Percentiles rank a stretch among this genome's conserved stretches.
These are phyloP conservation scores for Odontocerum albicorne DNA, from an alignment of 2,888 invertebrate species.

Conservation along the genomic window DNA sequence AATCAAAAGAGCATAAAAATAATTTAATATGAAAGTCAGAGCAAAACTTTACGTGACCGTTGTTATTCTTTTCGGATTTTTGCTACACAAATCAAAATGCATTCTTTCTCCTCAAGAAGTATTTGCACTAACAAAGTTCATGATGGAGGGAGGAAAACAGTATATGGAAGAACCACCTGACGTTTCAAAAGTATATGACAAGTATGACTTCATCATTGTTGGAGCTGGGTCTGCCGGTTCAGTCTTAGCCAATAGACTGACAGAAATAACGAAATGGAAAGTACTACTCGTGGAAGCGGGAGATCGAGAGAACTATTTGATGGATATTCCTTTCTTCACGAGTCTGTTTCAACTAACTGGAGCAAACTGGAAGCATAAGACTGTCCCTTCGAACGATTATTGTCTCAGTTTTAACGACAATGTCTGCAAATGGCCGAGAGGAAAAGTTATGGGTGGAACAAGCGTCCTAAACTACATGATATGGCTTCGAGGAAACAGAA, in stretches of 20 bases:
- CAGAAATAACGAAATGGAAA: slow-evolving; percentile 60
- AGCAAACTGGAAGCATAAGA: slow-evolving; percentile 80
- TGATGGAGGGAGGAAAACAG: slow-evolving; percentile 4
- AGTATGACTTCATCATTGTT: slow-evolving; percentile 64
- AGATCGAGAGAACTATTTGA: slow-evolving; percentile 62
- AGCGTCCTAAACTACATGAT: slow-evolving; percentile 81
- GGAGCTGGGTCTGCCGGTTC: slow-evolving; percentile 68
- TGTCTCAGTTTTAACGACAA: slow-evolving; percentile 74
- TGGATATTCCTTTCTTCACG: slow-evolving; percentile 74
- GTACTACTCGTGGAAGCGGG: slow-evolving; percentile 65
- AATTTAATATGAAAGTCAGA: no score
- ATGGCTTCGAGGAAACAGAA: slow-evolving; percentile 68
- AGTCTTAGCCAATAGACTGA: slow-evolving; percentile 62
- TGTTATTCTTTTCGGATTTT: no score
- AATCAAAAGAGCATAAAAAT: no score
- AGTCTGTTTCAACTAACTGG: slow-evolving; percentile 70
- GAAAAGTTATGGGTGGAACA: slow-evolving; percentile 81
- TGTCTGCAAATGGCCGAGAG: slow-evolving; percentile 77
- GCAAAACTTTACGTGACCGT: no score
- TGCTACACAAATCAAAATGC: no score
- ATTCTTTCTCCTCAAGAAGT: no score
- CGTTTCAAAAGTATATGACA: slow-evolving; percentile 34
- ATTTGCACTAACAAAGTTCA: background rate
- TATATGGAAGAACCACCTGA: slow-evolving; percentile 1
- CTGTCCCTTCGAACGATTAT: slow-evolving; percentile 70